Conservation (phyloP, 2,797 vertebrate genomes). For the Distichodus sexfasciatus region DNA sequence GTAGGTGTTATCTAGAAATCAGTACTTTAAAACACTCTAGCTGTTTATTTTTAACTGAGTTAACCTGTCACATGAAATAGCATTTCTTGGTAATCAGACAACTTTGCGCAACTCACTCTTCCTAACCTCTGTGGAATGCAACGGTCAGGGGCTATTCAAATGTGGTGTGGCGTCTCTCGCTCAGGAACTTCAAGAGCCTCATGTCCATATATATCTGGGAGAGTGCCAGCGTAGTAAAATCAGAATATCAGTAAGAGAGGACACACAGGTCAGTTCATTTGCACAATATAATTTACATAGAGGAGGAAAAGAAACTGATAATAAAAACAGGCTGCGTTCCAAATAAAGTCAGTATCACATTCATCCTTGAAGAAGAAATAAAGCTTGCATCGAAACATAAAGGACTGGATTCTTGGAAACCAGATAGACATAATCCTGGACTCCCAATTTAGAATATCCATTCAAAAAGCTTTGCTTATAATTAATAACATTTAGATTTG, state of each 20-base stretch:
- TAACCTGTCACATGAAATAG: too few relatives aligned
- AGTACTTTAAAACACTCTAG: too few relatives aligned
- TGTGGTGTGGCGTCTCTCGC: neutral
- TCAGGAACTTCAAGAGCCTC: slow-evolving; percentile 15
- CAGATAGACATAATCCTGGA: slow-evolving; percentile 2
- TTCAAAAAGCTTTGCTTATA: slow-evolving; percentile 16
- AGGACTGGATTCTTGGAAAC: neutral
- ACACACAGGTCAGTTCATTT: slow-evolving; percentile 42
- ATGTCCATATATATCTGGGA: slow-evolving; percentile 5
- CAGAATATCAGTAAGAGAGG: slow-evolving; percentile 35
- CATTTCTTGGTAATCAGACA: too few relatives aligned
- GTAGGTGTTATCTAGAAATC: too few relatives aligned
- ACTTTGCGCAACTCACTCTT: too few relatives aligned
- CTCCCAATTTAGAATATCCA: neutral
- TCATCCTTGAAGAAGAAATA: neutral
- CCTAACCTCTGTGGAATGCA: slow-evolving; percentile 7
- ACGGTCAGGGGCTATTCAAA: slow-evolving; percentile 1
- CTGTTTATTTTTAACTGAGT: too few relatives aligned
- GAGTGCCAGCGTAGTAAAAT: slow-evolving; percentile 31
- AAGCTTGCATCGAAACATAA: slow-evolving; percentile 1
- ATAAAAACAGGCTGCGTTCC: slow-evolving; percentile 21
- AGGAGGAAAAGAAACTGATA: slow-evolving; percentile 33
- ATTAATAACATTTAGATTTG: slow-evolving; percentile 3
- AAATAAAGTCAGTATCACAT: slow-evolving; percentile 9
- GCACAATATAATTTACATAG: slow-evolving; percentile 49